phyloP scores from a whole-genome alignment of 2,888 invertebrate species.

The Plagodis dolabraria region DNA sequence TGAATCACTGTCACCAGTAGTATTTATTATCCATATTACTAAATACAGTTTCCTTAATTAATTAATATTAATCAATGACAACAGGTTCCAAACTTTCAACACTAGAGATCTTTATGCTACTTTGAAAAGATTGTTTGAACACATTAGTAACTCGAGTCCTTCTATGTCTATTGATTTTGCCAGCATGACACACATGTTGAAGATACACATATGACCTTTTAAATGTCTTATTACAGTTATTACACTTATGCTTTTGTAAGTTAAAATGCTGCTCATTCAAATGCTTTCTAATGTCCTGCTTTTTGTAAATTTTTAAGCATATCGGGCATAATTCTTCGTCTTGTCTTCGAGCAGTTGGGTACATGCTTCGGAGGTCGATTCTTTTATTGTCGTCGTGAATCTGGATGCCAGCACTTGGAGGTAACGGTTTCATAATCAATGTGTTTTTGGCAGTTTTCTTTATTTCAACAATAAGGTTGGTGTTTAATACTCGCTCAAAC shows the following conservation, averaged over 20 bases:
- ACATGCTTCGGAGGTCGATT: conserved; percentile 44
- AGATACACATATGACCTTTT: conserved; percentile 39
- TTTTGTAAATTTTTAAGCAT: conserved; percentile 25
- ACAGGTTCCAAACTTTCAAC: conserved; percentile 9
- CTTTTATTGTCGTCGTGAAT: conserved; percentile 33
- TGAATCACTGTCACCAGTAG: too few relatives aligned
- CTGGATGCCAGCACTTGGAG: conserved; percentile 40
- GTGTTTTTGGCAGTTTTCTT: conserved; percentile 53
- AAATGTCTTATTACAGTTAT: conserved; percentile 39
- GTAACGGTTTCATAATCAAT: conserved; percentile 50
- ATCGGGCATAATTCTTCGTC: conserved; percentile 22
- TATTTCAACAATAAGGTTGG: conserved; percentile 55
- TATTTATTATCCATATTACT: too few relatives aligned
- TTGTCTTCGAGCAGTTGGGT: conserved; percentile 21
- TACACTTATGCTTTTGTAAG: conserved; percentile 36
- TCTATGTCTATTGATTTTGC: background rate
- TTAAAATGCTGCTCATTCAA: conserved; percentile 36
- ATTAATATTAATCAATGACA: background rate
- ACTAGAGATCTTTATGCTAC: conserved; percentile 19
- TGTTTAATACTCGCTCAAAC: conserved; percentile 61
- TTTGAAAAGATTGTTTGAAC: conserved; percentile 4
- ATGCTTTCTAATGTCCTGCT: conserved; percentile 36
- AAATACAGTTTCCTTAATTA: too few relatives aligned
- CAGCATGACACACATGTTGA: conserved; percentile 34
- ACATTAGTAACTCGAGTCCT: conserved; percentile 1